phyloP scores from a whole-genome alignment of 1,140 invertebrate species.

The Protaetia brevitarsis region DNA sequence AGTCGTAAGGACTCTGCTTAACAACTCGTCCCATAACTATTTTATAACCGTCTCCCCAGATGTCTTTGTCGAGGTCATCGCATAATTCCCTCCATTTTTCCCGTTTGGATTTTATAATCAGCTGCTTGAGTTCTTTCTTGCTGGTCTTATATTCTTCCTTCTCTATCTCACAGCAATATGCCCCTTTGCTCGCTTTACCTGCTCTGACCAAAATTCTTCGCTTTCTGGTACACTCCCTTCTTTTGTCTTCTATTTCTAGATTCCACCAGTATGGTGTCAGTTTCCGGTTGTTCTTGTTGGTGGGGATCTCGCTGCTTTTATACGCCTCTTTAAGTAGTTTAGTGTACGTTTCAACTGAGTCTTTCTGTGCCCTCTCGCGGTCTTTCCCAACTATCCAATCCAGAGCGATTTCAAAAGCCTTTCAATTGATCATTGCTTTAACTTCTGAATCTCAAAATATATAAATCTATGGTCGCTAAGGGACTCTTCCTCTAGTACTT shows the following conservation, averaged over 20 bases:
- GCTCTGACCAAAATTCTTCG: neutral
- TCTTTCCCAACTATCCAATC: too few species aligned
- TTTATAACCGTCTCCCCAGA: neutral
- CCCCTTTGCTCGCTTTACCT: neutral
- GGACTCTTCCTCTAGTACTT: too few species aligned
- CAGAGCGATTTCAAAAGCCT: too few species aligned
- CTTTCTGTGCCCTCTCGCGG: too few species aligned
- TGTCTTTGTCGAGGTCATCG: neutral
- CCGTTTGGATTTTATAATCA: neutral
- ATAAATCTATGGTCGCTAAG: too few species aligned
- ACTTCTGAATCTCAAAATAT: too few species aligned
- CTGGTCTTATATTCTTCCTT: neutral
- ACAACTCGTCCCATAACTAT: neutral
- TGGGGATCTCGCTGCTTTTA: too few species aligned
- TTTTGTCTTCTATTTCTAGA: neutral
- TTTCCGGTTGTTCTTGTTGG: neutral
- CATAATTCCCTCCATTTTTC: neutral
- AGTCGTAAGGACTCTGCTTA: too few species aligned
- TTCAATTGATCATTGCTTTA: too few species aligned
- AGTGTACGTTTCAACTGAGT: too few species aligned
- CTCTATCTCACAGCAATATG: neutral
- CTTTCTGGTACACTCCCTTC: neutral
- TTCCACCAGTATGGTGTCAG: neutral
- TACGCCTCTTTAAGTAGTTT: too few species aligned
- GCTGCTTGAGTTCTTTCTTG: neutral